Evolutionary conservation across 2,113 vertebrate species (phyloP).

Genomic region (Irena cyanogastra): DNA sequence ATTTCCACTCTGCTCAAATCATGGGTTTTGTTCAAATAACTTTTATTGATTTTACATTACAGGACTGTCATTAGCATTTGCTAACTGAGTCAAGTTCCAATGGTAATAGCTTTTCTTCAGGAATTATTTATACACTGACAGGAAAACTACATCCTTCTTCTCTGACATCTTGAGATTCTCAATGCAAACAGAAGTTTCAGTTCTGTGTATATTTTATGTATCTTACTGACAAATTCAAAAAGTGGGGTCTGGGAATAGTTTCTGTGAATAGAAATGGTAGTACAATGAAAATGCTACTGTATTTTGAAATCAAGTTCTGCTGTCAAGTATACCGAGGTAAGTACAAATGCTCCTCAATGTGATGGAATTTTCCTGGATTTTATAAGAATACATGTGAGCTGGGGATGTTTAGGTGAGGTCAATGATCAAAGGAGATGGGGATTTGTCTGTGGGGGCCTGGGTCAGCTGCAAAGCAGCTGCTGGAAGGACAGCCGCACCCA

Average conservation of each 20-base stretch:
- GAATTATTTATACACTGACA: slow-evolving; percentile 23
- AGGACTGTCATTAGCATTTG: slow-evolving; percentile 4
- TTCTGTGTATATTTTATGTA: neutral
- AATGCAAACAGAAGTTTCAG: neutral
- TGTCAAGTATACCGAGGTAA: neutral
- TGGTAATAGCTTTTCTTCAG: neutral
- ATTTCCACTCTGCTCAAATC: slow-evolving; percentile 3
- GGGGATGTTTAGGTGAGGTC: neutral
- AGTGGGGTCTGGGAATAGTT: neutral
- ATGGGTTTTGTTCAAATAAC: neutral
- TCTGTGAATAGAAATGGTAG: neutral
- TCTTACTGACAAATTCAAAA: neutral
- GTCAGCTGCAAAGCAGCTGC: neutral
- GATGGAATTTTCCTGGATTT: neutral
- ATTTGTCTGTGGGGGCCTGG: neutral
- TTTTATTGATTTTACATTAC: slow-evolving; percentile 22
- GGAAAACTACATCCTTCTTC: slow-evolving; percentile 3
- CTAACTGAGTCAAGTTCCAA: neutral
- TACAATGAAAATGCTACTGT: neutral
- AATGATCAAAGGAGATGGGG: neutral
- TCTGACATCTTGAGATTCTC: neutral
- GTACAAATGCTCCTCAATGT: neutral
- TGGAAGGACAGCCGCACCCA: neutral
- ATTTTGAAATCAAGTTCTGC: neutral
- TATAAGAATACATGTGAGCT: neutral